A percentile compares a stretch with the other conserved stretches of the same genome.
These are phyloP conservation scores for Falco novaeseelandiae DNA, from an alignment of 2,797 vertebrate genomes.

Conservation along the genomic window DNA sequence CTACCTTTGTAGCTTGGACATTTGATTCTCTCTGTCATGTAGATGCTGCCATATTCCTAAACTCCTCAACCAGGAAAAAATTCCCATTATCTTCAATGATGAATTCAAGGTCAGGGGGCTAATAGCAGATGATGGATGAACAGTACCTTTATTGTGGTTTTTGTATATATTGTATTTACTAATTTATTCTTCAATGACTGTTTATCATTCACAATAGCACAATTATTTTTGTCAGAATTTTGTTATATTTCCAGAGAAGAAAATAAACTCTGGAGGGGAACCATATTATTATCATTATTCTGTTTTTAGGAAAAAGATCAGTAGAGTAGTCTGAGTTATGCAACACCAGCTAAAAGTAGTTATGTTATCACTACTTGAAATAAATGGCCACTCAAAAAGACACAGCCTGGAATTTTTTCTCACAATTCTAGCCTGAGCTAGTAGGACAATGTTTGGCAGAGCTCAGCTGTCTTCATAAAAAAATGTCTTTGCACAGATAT, in stretches of 20 bases:
- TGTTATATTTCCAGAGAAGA: not conserved
- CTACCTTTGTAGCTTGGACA: not conserved
- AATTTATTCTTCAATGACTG: not conserved
- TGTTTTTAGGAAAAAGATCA: not conserved
- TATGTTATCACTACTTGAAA: conserved; percentile 37
- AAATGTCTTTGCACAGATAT: conserved; percentile 41
- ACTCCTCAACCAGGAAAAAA: not conserved
- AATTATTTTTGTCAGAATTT: not conserved
- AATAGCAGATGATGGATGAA: not conserved
- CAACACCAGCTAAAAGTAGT: not conserved
- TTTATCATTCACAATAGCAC: not conserved
- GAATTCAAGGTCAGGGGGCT: not conserved
- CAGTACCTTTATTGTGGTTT: not conserved
- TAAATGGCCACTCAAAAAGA: conserved; percentile 6
- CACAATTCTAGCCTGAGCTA: not conserved
- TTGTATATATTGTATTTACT: not conserved
- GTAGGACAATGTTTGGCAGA: conserved; percentile 45
- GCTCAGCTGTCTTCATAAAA: conserved; percentile 4
- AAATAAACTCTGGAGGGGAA: not conserved
- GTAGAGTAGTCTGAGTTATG: not conserved
- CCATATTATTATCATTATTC: not conserved
- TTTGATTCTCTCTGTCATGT: not conserved
- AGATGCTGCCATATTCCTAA: not conserved
- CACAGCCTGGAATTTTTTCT: conserved; percentile 42
- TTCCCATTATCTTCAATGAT: not conserved